Conservation (phyloP, 2,888 invertebrate genomes). For the Falcaria lacertinaria region DNA sequence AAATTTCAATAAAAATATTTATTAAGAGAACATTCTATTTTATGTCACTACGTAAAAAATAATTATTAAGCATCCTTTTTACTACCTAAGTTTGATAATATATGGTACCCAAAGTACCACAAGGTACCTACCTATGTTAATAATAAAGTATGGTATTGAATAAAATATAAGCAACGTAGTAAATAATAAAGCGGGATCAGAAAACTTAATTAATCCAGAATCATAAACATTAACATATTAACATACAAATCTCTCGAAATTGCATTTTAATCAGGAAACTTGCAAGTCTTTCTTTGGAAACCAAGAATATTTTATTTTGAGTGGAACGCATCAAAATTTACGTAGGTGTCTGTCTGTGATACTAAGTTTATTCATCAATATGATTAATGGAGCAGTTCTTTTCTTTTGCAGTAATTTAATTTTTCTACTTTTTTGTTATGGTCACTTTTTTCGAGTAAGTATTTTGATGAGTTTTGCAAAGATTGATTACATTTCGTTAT, state of each 20-base stretch:
- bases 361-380: slow-evolving; percentile 66
- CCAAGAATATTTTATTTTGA: slow-evolving; percentile 33
- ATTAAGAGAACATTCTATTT: too few species aligned
- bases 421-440: slow-evolving; percentile 35
- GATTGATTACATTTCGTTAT: slow-evolving; percentile 48
- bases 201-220: too few species aligned
- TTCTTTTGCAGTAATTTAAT: slow-evolving; percentile 45
- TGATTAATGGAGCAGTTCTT: slow-evolving; percentile 59
- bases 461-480: slow-evolving; percentile 50
- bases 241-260: slow-evolving; percentile 21
- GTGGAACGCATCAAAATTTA: slow-evolving; percentile 28
- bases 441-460: slow-evolving; percentile 38
- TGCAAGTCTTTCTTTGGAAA: slow-evolving; percentile 41
- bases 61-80: too few species aligned
- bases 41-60: too few species aligned
- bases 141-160: too few species aligned
- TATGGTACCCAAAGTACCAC: too few species aligned
- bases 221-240: too few species aligned
- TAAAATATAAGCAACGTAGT: too few species aligned
- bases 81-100: too few species aligned
- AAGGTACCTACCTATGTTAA: too few species aligned
- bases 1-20: too few species aligned
- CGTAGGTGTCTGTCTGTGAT: slow-evolving; percentile 46
- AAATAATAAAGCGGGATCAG: too few species aligned
- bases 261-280: slow-evolving; percentile 40